Base-by-base conservation (phyloP, 1,140 invertebrate species). In the Cryptotermes secundus region DNA sequence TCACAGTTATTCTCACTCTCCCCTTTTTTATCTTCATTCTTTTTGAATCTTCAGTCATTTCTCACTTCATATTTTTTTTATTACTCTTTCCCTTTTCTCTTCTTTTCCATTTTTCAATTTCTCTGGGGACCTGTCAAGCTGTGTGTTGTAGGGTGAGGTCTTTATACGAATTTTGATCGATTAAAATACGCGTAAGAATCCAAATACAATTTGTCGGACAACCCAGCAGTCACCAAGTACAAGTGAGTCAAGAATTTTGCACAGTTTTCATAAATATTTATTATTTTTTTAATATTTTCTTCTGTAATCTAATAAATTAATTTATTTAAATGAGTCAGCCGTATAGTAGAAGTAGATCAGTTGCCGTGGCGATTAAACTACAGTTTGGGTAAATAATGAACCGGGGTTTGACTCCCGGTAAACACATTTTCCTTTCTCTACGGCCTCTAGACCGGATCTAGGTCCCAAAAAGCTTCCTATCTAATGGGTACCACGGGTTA, bases 131-230 rank as follows among this genome's bases (percentile, higher is more conserved):
- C 59, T 72, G 59, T 72, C 59, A 72, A 72, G 59, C n/a, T 72
- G 26, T 72, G 59, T 31, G 59, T n/a, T 72, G n/a, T 72, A 9
- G 59, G 26, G 7, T 72, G 59, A 72, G 16, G 59, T 72, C 59
- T 72, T 72, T 72, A 72, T 72, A 72, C 59, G 59, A 72, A 72
- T 31, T 72, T 72, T 72, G 59, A 72, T 72, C 59, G 59, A 72
- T 72, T 72, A 72, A 72, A 72, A 72, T 14, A 59, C 26, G 59
- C 31, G 26, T 72, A 72, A 72, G 59, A 72, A 72, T 31, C 31
- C 59, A 72, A 72, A 72, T 72, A 72, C 59, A 72, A 72, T 72
- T 72, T 72, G 59, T 72, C n/a, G n/a, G 59, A 72, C 59, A 72
- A n/a, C 9, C 59, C n/a, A n/a, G n/a, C 26, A 72, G 59, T 31